These are phyloP conservation scores for Tupaia chinensis DNA, from an alignment of 2,113 vertebrate genomes.

Conservation along the genomic window DNA sequence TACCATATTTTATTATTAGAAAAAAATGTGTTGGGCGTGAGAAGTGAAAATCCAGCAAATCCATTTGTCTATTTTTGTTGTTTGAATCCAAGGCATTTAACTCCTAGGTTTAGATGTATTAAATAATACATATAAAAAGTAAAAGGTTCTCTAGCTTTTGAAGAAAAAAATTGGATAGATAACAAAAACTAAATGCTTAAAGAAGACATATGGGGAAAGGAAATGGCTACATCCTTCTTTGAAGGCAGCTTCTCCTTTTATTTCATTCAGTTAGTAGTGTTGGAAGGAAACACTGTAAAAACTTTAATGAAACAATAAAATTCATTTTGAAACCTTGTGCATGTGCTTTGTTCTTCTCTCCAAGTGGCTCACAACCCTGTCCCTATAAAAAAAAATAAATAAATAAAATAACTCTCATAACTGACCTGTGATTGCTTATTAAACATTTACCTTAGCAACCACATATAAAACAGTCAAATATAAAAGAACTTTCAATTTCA, in stretches of 20 bases:
- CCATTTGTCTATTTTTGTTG: slow-evolving; percentile 31
- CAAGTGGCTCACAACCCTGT: slow-evolving; percentile 46
- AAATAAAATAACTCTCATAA: neutral
- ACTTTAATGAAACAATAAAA: slow-evolving; percentile 77
- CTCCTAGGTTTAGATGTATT: neutral
- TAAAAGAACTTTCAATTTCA: slow-evolving; percentile 70
- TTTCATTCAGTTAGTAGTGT: slow-evolving; percentile 60
- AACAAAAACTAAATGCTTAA: neutral
- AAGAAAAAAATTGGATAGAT: slow-evolving; percentile 42
- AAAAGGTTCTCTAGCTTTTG: slow-evolving; percentile 5
- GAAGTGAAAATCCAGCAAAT: slow-evolving; percentile 53
- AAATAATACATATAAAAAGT: neutral
- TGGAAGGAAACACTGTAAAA: slow-evolving; percentile 73
- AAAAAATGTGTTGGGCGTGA: slow-evolving; percentile 3
- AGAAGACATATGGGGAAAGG: neutral
- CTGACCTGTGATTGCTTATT: slow-evolving; percentile 68
- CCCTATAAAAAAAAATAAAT: slow-evolving; percentile 48
- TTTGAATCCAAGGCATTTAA: neutral
- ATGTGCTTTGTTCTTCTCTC: slow-evolving; percentile 63
- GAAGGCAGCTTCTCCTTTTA: slow-evolving; percentile 52
- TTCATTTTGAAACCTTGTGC: slow-evolving; percentile 67
- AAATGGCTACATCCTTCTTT: slow-evolving; percentile 31
- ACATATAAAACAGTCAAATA: slow-evolving; percentile 59
- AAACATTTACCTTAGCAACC: slow-evolving; percentile 76
- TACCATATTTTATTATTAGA: slow-evolving; percentile 19